Percentiles rank a stretch among this genome's conserved stretches.
Conservation (phyloP, 2,888 invertebrate species). For the Aleiodes leptofemur region DNA sequence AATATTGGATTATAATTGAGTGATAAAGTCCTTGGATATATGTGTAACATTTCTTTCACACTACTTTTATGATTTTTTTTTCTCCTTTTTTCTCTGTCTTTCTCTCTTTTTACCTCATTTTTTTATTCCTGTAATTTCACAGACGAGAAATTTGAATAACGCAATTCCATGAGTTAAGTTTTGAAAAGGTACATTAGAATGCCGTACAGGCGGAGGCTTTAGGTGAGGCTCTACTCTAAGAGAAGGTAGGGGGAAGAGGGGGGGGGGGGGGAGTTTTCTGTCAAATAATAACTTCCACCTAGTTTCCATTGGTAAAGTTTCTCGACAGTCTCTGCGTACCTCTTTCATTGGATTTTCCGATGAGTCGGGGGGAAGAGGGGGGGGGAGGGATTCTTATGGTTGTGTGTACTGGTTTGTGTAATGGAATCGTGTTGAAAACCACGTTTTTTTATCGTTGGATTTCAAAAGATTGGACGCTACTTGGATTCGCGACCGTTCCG, state of each 20-base stretch:
- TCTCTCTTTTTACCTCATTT: background rate
- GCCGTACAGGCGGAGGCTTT: conserved; percentile 42
- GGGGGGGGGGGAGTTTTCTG: conserved; percentile 44
- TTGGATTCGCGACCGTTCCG: too few relatives aligned
- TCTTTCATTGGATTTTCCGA: too few relatives aligned
- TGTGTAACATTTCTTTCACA: too few relatives aligned
- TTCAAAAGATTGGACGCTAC: too few relatives aligned
- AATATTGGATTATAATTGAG: background rate
- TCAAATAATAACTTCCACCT: conserved; percentile 66
- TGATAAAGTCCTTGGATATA: background rate
- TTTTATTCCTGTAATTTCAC: conserved; percentile 8
- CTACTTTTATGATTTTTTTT: too few relatives aligned
- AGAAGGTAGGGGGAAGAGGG: background rate
- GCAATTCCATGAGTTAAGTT: conserved; percentile 67
- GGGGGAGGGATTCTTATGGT: background rate
- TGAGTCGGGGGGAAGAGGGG: too few relatives aligned
- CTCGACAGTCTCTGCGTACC: conserved; percentile 37
- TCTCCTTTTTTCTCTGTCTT: background rate
- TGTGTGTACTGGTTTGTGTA: background rate
- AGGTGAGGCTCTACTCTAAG: conserved; percentile 48
- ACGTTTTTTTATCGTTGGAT: too few relatives aligned
- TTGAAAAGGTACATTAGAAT: conserved; percentile 63
- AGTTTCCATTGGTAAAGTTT: conserved; percentile 62
- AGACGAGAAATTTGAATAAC: conserved; percentile 66
- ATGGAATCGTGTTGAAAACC: too few relatives aligned